Evolutionary conservation across 2,888 invertebrate species (phyloP).

Genomic region (Apamea anceps): DNA sequence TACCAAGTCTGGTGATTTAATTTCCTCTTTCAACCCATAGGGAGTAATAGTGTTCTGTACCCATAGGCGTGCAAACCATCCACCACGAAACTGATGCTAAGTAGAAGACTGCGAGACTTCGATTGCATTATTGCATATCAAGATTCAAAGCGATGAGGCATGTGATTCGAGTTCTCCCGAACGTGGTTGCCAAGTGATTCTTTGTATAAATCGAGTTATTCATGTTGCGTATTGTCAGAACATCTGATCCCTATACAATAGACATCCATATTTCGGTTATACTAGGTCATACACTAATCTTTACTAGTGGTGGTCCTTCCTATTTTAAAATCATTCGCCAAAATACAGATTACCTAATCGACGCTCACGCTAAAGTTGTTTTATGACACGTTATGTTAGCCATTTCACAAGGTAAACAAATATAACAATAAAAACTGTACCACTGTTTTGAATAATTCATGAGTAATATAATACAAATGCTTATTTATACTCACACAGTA

Average conservation of each 20-base stretch:
- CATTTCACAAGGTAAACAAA: conserved; percentile 14
- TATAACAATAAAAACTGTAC: conserved; percentile 10
- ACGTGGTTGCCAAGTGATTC: background rate
- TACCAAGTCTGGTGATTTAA: conserved; percentile 32
- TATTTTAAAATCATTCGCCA: conserved; percentile 7
- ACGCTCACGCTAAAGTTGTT: background rate
- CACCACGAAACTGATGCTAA: background rate
- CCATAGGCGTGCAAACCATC: background rate
- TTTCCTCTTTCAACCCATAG: conserved; percentile 1
- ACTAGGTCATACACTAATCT: background rate
- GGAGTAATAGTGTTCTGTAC: too few species aligned
- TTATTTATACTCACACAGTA: background rate
- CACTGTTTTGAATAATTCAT: conserved; percentile 27
- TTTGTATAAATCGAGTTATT: conserved; percentile 10
- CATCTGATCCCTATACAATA: conserved; percentile 12
- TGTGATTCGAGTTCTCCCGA: background rate
- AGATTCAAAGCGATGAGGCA: background rate
- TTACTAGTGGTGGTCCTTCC: background rate
- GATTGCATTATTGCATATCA: background rate
- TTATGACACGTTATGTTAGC: background rate
- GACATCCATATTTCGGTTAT: conserved; percentile 18
- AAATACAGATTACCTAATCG: background rate
- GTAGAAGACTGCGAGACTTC: conserved; percentile 1
- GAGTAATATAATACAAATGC: conserved; percentile 23
- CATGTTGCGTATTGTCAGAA: conserved; percentile 10